These are phyloP conservation scores for Syndactyla subalaris DNA, from an alignment of 2,797 vertebrate species.

Conservation along the genomic window DNA sequence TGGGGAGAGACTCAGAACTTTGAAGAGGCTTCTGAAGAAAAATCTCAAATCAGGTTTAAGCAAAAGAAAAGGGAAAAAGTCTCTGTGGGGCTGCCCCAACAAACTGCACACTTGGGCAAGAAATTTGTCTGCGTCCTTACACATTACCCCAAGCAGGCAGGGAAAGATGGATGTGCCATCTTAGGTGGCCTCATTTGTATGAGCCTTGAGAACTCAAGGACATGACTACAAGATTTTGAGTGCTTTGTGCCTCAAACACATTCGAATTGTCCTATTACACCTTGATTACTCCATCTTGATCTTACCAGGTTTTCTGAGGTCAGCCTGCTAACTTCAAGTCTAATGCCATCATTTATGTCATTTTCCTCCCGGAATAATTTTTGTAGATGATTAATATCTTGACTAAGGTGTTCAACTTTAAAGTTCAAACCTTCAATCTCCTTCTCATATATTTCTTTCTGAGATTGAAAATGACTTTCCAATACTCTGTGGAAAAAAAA, in stretches of 20 bases:
- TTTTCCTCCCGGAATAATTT: constrained; percentile 92
- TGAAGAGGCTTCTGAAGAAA: not conserved
- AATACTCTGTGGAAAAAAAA: constrained; percentile 79
- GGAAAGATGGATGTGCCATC: not conserved
- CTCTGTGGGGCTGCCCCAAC: not conserved
- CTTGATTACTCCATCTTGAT: not conserved
- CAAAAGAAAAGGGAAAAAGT: not conserved
- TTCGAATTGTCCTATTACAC: not conserved
- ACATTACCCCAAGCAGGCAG: not conserved
- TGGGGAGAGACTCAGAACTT: not conserved
- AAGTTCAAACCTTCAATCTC: constrained; percentile 86
- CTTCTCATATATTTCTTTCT: constrained; percentile 87
- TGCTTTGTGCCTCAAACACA: not conserved
- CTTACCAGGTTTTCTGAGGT: constrained; percentile 90
- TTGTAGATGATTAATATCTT: constrained; percentile 89
- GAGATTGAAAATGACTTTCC: constrained; percentile 88
- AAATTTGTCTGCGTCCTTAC: not conserved
- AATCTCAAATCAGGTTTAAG: not conserved
- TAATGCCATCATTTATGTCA: constrained; percentile 85
- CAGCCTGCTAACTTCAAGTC: constrained; percentile 88
- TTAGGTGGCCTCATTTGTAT: rapidly evolving
- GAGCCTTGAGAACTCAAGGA: not conserved
- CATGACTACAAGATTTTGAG: not conserved
- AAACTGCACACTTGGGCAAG: not conserved
- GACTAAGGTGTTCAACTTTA: constrained; percentile 89